These are phyloP conservation scores for Bibio marci DNA, from an alignment of 2,888 invertebrate genomes.

Conservation along the genomic window DNA sequence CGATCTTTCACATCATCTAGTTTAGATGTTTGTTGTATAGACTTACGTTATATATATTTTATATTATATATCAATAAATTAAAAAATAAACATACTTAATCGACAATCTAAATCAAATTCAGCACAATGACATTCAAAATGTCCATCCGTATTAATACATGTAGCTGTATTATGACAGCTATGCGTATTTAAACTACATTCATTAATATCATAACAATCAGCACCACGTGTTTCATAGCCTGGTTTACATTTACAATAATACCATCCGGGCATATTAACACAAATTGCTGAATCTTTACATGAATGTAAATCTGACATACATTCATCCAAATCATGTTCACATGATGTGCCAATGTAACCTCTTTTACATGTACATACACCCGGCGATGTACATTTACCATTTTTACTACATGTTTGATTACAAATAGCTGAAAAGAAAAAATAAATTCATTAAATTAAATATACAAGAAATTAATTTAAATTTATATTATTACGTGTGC, in stretches of 20 bases:
- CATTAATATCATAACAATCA: constrained; percentile 52
- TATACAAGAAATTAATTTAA: neutral
- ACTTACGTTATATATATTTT: neutral
- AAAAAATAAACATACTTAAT: constrained; percentile 32
- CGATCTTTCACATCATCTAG: too few relatives aligned
- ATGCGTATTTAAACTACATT: constrained; percentile 58
- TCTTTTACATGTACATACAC: constrained; percentile 58
- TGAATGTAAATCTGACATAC: constrained; percentile 46
- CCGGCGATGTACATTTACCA: constrained; percentile 60
- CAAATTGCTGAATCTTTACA: constrained; percentile 64
- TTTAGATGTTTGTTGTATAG: too few relatives aligned
- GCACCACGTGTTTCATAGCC: constrained; percentile 47
- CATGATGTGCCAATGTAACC: constrained; percentile 72
- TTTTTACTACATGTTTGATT: constrained; percentile 67
- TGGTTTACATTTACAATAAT: constrained; percentile 68
- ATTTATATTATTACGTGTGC: constrained; percentile 46
- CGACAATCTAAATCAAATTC: constrained; percentile 37
- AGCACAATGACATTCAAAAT: constrained; percentile 60
- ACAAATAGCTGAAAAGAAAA: constrained; percentile 47
- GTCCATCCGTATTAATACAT: constrained; percentile 65
- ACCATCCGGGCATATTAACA: constrained; percentile 80
- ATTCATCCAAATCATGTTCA: constrained; percentile 77
- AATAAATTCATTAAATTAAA: constrained; percentile 1
- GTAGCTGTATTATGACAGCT: constrained; percentile 63
- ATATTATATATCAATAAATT: neutral